Base-by-base conservation (phyloP, 2,888 invertebrate genomes). In the Platynereis dumerilii region DNA sequence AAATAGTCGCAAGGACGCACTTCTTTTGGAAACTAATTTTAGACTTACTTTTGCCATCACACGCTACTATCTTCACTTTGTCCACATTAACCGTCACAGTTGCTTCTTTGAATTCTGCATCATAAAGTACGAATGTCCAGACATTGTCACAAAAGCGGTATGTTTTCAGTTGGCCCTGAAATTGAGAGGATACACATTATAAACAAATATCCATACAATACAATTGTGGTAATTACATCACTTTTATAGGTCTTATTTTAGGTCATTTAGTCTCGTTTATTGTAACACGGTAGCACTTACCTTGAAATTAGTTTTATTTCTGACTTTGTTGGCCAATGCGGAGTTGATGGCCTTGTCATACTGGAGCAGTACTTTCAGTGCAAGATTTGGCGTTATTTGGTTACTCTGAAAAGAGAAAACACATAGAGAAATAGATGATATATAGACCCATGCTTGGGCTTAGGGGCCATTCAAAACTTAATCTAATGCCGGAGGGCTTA, bases 101-200 rank as follows among this genome's bases (percentile, higher is more conserved):
- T 0, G 94, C 92, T 85, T 98, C 97, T 74, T 94, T 88, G 81
- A 98, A 97, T 84, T 98, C 97, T 10, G 97, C 97, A 86, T 97
- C 94, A 81, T 96, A 96, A 76, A 99, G 87, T 89, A 99, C 94
- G 80, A 99, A 95, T 5, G 99, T 99, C 99, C 99, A 99, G 1
- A 99, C 99, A 87, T 99, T 99, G 87, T 99, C 99, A 88, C 99
- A 99, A 86, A 99, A 99, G 79, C 99, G 87, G 85, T 92, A 88
- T 88, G 89, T 89, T 75, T 88, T 87, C 70, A 90, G 81, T 75
- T 88, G 87, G 17, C 88, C 88, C 34, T 34, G 34, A 34, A 34
- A 34, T 7, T n/a, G n/a, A n/a, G n/a, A n/a, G n/a, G n/a, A n/a
- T n/a, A n/a, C n/a, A n/a, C n/a, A n/a, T n/a, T n/a, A n/a, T n/a